Percentiles rank a stretch among this genome's conserved stretches.
These are phyloP conservation scores for Galbula dea DNA, from an alignment of 2,113 vertebrate genomes.

Conservation along the genomic window DNA sequence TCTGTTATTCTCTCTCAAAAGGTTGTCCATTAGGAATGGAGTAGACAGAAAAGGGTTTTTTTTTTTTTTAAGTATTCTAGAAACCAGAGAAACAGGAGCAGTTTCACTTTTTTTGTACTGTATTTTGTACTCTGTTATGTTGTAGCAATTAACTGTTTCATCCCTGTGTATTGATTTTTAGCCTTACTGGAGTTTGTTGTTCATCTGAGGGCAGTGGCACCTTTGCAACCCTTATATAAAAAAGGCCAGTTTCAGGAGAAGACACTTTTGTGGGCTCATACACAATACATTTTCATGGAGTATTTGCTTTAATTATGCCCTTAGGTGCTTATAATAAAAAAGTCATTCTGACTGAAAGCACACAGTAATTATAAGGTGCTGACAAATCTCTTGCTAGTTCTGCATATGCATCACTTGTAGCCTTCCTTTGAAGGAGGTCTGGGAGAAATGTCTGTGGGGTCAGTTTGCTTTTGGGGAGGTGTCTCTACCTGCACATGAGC, in stretches of 20 bases:
- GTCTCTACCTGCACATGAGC: not conserved
- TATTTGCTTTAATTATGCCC: not conserved
- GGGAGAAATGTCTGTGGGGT: not conserved
- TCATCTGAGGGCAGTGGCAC: not conserved
- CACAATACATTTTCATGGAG: not conserved
- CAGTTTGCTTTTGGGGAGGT: accelerated
- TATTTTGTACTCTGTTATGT: not conserved
- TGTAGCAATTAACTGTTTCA: not conserved
- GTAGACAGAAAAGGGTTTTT: not conserved
- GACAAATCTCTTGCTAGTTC: not conserved
- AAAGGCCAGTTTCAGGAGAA: no score
- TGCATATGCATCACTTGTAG: not conserved
- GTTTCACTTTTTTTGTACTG: not conserved
- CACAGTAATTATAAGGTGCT: not conserved
- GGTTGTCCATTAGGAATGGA: not conserved
- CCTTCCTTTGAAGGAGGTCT: not conserved
- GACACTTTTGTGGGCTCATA: no score
- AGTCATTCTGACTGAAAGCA: not conserved
- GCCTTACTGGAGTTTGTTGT: not conserved
- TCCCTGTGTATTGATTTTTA: not conserved
- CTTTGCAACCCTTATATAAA: not conserved
- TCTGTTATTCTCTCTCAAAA: not conserved
- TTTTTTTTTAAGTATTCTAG: not conserved
- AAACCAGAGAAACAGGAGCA: not conserved
- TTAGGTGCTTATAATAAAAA: not conserved